phyloP scores from a whole-genome alignment of 2,113 vertebrate genomes.

The Crocuta crocuta region DNA sequence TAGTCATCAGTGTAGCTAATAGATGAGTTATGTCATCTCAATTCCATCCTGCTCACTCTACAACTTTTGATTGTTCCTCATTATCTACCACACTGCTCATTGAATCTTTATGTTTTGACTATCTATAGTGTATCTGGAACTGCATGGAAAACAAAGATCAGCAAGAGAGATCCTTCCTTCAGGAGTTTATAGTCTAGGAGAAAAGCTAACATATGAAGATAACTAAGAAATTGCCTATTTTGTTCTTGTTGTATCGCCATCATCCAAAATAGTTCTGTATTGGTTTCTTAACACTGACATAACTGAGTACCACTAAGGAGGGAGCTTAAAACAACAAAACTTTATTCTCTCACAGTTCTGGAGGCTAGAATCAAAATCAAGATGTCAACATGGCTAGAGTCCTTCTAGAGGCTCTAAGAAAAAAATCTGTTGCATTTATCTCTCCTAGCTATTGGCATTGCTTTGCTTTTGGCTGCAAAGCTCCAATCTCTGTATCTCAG shows the following conservation, averaged over 20 bases:
- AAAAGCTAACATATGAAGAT: not conserved
- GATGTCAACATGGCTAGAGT: not conserved
- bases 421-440: not conserved
- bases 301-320: not conserved
- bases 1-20: not conserved
- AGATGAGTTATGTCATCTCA: not conserved
- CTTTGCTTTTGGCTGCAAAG: not conserved
- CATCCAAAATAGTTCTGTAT: not conserved
- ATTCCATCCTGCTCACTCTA: not conserved
- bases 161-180: not conserved
- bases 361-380: not conserved
- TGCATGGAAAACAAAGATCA: not conserved
- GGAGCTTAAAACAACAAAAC: not conserved
- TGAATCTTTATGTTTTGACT: not conserved
- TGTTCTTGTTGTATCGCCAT: not conserved
- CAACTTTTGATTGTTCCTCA: not conserved
- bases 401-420: not conserved
- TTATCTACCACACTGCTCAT: not conserved
- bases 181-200: not conserved
- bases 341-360: not conserved
- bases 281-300: not conserved
- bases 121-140: not conserved
- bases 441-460: not conserved
- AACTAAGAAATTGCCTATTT: not conserved
- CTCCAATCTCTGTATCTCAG: not conserved